Conservation (phyloP, 2,888 invertebrate genomes). For the Eupsilia transversa region DNA sequence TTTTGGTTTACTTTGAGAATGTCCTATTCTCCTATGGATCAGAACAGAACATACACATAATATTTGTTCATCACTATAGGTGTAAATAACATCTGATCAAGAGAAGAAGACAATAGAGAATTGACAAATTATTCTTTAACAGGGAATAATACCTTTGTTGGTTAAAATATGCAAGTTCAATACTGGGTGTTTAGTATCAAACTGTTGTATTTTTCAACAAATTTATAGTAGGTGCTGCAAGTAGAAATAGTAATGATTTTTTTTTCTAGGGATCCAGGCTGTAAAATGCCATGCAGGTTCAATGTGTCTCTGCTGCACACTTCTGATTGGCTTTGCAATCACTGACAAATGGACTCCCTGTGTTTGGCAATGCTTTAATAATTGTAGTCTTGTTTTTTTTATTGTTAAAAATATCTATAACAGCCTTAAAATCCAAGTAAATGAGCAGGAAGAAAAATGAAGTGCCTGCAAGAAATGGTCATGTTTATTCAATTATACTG, state of each 20-base stretch:
- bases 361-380: not conserved
- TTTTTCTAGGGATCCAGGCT: not conserved
- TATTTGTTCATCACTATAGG: constrained; percentile 17
- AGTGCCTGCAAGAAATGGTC: constrained; percentile 36
- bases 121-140: constrained; percentile 4
- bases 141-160: constrained; percentile 20
- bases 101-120: not conserved
- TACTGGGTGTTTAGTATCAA: constrained; percentile 28
- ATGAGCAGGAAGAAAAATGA: not conserved
- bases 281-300: not conserved
- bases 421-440: not conserved
- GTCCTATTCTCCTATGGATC: constrained; percentile 5
- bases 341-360: not conserved
- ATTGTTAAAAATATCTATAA: not conserved
- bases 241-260: not conserved
- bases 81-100: constrained; percentile 5
- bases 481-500: constrained; percentile 2
- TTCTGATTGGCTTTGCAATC: not conserved
- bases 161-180: constrained; percentile 35
- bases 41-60: constrained; percentile 27
- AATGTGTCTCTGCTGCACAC: not conserved
- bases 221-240: not conserved
- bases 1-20: constrained; percentile 13
- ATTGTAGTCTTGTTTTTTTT: not conserved
- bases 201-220: constrained; percentile 38